Evolutionary conservation across 53 echinoderm and acorn worm genomes (phyloP).

Genomic region (Paracentrotus lividus): DNA sequence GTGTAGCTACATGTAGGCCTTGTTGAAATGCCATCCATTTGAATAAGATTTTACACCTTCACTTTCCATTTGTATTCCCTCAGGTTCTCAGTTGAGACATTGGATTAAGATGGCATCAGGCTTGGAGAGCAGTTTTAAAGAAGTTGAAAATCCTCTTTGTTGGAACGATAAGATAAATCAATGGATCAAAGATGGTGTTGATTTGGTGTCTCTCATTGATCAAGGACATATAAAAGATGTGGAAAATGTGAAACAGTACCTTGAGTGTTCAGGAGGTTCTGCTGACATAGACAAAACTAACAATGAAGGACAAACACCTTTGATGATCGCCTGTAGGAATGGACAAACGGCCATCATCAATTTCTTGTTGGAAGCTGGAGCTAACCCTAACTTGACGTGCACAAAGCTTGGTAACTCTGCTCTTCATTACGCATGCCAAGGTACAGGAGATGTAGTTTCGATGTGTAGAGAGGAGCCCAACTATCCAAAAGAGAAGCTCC

Average conservation of each 20-base stretch:
- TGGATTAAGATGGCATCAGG: neutral
- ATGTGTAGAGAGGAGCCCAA: neutral
- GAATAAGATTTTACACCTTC: too few species aligned
- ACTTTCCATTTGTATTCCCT: neutral
- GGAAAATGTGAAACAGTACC: neutral
- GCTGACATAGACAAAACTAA: neutral
- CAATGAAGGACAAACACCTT: neutral
- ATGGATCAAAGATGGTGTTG: slow-evolving; percentile 42
- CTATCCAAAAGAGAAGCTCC: neutral
- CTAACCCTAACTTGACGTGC: slow-evolving; percentile 1
- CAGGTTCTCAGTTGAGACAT: neutral
- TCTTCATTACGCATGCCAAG: slow-evolving; percentile 24
- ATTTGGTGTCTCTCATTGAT: slow-evolving; percentile 14
- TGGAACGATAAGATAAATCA: neutral
- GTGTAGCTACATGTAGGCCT: too few species aligned
- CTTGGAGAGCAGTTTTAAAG: neutral
- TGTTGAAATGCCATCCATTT: too few species aligned
- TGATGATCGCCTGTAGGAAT: neutral
- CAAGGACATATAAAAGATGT: slow-evolving; percentile 10
- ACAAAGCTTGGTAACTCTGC: slow-evolving; percentile 1
- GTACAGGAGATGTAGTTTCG: too few species aligned
- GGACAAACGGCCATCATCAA: neutral
- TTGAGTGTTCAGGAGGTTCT: neutral
- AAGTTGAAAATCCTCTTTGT: neutral
- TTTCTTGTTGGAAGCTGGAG: neutral